phyloP scores from a whole-genome alignment of 2,797 vertebrate species.

The Delichon dasypus region DNA sequence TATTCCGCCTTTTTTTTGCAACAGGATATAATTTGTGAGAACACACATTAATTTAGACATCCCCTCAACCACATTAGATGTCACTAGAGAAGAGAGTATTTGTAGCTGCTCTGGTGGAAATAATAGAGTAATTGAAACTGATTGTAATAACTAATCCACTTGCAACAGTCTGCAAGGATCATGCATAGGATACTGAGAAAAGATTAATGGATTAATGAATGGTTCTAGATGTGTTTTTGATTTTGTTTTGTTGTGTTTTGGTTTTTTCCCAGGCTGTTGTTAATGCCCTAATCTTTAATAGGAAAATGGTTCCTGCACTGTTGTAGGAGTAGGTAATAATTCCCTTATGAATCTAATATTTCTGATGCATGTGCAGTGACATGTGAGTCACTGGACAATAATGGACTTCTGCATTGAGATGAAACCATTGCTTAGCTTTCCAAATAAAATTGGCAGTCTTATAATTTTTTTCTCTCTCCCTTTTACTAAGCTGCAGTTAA shows the following conservation, averaged over 20 bases:
- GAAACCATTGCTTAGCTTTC: background rate
- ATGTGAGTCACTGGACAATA: background rate
- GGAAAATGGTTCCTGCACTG: background rate
- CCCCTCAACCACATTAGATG: background rate
- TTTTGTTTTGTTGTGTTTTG: background rate
- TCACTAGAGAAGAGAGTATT: background rate
- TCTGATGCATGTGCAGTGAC: background rate
- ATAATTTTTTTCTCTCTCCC: background rate
- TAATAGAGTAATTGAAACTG: constrained; percentile 10
- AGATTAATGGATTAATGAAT: constrained; percentile 60
- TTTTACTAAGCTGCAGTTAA: background rate
- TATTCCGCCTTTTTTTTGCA: background rate
- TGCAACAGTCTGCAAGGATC: constrained; percentile 12
- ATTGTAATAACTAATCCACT: constrained; percentile 41
- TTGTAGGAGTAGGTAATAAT: constrained; percentile 21
- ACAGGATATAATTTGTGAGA: background rate
- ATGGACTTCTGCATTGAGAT: background rate
- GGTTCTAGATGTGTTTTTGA: background rate
- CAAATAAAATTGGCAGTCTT: constrained; percentile 3
- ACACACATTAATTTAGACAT: background rate
- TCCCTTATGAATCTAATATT: constrained; percentile 48
- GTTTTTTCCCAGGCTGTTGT: background rate
- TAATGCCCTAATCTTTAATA: constrained; percentile 36
- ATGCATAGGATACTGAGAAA: background rate
- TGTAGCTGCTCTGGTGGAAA: constrained; percentile 12